These are phyloP conservation scores for Catamblyrhynchus diadema DNA, from an alignment of 2,797 vertebrate genomes.

Conservation along the genomic window DNA sequence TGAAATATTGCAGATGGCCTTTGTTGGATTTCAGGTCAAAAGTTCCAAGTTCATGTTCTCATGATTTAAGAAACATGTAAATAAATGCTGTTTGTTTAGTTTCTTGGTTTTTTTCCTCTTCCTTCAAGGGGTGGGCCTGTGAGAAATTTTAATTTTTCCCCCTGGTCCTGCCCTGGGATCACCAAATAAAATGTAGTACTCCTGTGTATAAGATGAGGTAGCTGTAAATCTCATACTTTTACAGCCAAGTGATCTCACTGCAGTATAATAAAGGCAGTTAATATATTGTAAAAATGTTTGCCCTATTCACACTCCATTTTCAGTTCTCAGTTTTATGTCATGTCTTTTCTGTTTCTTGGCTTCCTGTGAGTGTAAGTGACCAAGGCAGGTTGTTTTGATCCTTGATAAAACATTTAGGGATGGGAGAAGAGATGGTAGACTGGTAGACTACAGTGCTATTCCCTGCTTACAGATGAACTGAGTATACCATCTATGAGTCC, in stretches of 20 bases:
- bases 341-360: neutral
- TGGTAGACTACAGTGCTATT: neutral
- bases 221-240: slow-evolving; percentile 18
- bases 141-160: neutral
- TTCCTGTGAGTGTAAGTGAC: neutral
- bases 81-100: neutral
- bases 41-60: neutral
- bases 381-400: neutral
- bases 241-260: neutral
- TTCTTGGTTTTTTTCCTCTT: neutral
- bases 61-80: neutral
- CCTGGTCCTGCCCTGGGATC: neutral
- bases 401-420: neutral
- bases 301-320: neutral
- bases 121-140: neutral
- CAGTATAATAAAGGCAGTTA: neutral
- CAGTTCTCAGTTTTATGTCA: neutral
- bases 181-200: neutral
- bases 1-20: neutral
- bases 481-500: neutral
- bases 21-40: neutral
- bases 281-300: neutral
- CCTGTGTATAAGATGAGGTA: neutral
- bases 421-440: neutral
- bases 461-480: neutral